Conservation (phyloP, 2,797 vertebrate species). For the Antennarius maculatus region DNA sequence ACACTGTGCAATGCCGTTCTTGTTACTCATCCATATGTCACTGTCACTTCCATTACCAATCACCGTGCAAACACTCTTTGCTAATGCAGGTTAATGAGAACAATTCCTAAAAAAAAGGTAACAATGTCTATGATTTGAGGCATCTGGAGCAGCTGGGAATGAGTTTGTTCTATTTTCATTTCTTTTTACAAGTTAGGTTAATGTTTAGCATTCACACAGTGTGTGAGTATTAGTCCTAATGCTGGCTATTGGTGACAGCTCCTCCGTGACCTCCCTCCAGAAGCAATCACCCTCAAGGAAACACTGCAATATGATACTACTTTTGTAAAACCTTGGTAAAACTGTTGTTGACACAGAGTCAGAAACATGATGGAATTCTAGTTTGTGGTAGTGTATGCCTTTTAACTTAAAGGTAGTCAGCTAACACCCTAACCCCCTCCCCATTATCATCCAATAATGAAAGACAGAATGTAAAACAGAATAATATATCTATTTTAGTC, state of each 20-base stretch:
- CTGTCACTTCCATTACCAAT: neutral
- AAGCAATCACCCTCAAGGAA: neutral
- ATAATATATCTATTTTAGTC: no score
- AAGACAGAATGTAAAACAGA: neutral
- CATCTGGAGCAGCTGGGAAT: neutral
- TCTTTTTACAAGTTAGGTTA: neutral
- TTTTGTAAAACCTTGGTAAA: neutral
- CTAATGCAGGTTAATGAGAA: neutral
- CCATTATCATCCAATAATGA: neutral
- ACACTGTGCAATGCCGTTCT: neutral
- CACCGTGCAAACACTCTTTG: neutral
- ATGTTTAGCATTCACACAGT: neutral
- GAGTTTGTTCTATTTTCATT: neutral
- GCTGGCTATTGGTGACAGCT: neutral
- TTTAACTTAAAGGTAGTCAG: neutral
- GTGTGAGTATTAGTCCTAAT: neutral
- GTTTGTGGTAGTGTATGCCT: neutral
- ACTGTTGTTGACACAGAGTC: neutral
- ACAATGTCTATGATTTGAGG: neutral
- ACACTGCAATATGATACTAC: neutral
- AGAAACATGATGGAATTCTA: neutral
- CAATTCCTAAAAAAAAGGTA: neutral
- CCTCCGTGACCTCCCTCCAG: neutral
- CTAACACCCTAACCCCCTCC: neutral
- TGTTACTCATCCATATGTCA: constrained; percentile 4